Conservation (phyloP, 2,113 vertebrate species). For the Haemorhous mexicanus region DNA sequence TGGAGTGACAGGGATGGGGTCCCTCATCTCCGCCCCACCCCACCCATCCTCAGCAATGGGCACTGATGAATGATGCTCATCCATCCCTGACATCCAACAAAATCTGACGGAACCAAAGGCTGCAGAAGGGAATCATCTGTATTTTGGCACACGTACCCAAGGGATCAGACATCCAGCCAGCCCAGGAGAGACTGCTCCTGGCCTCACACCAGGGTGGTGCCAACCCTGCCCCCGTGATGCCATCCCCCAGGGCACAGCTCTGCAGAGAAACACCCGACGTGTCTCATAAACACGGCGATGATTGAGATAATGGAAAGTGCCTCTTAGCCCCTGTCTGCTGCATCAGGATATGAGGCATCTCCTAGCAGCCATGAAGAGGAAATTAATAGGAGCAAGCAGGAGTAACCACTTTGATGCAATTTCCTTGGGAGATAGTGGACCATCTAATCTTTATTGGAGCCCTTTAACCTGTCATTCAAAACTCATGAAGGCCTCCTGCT, state of each 20-base stretch:
- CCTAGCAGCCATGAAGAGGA: slow-evolving; percentile 73
- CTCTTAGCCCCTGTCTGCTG: slow-evolving; percentile 71
- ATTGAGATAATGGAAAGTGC: slow-evolving; percentile 78
- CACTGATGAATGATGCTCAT: neutral
- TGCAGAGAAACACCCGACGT: slow-evolving; percentile 65
- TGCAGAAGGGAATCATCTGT: neutral
- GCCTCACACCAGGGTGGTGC: neutral
- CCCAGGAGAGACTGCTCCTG: neutral
- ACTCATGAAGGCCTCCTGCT: slow-evolving; percentile 68
- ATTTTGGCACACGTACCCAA: neutral
- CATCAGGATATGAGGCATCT: slow-evolving; percentile 78
- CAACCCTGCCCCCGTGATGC: neutral
- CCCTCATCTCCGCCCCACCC: neutral
- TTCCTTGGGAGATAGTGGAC: slow-evolving; percentile 81
- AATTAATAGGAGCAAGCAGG: slow-evolving; percentile 81
- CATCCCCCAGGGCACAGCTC: slow-evolving; percentile 44
- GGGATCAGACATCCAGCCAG: neutral
- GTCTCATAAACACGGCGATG: slow-evolving; percentile 73
- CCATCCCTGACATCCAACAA: neutral
- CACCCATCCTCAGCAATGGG: neutral
- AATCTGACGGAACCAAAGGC: neutral
- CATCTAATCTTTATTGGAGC: slow-evolving; percentile 82
- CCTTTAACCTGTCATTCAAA: slow-evolving; percentile 82
- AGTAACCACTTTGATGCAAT: slow-evolving; percentile 83
- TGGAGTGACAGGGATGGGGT: neutral